A percentile compares a stretch with the other conserved stretches of the same genome.
Conservation (phyloP, 2,113 vertebrate species). For the Callaeas wilsoni region DNA sequence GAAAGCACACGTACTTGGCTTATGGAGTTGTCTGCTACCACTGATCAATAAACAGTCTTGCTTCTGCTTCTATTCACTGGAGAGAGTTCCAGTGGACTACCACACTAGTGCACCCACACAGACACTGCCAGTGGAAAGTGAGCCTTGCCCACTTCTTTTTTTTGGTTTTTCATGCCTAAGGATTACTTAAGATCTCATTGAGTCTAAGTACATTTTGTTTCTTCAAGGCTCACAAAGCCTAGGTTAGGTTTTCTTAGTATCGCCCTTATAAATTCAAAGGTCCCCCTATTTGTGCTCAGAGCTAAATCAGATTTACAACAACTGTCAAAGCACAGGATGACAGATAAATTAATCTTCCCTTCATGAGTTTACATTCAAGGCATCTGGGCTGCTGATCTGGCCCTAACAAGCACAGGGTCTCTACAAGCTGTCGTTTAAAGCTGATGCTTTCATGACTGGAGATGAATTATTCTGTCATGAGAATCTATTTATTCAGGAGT, state of each 20-base stretch:
- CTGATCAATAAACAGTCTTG: slow-evolving; percentile 62
- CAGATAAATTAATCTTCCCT: slow-evolving; percentile 88
- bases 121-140: neutral
- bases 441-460: slow-evolving; percentile 85
- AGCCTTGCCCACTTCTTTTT: neutral
- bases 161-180: neutral
- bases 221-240: slow-evolving; percentile 63
- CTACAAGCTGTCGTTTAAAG: slow-evolving; percentile 86
- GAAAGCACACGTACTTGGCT: slow-evolving; percentile 60
- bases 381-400: slow-evolving; percentile 85
- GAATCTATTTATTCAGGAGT: slow-evolving; percentile 91
- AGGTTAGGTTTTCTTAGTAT: slow-evolving; percentile 69
- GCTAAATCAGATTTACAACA: slow-evolving; percentile 90
- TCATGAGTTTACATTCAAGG: slow-evolving; percentile 85
- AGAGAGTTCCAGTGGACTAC: neutral
- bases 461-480: slow-evolving; percentile 87
- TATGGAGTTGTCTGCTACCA: slow-evolving; percentile 65
- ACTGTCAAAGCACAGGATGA: slow-evolving; percentile 85
- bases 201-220: slow-evolving; percentile 61
- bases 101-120: neutral
- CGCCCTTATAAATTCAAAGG: slow-evolving; percentile 63
- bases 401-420: slow-evolving; percentile 86
- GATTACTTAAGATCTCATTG: slow-evolving; percentile 40
- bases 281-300: slow-evolving; percentile 70
- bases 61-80: slow-evolving; percentile 50